Evolutionary conservation across 2,888 invertebrate species (phyloP), one percentile per base, ranked within the genome.

Genomic region (Mythimna ferrago): DNA sequence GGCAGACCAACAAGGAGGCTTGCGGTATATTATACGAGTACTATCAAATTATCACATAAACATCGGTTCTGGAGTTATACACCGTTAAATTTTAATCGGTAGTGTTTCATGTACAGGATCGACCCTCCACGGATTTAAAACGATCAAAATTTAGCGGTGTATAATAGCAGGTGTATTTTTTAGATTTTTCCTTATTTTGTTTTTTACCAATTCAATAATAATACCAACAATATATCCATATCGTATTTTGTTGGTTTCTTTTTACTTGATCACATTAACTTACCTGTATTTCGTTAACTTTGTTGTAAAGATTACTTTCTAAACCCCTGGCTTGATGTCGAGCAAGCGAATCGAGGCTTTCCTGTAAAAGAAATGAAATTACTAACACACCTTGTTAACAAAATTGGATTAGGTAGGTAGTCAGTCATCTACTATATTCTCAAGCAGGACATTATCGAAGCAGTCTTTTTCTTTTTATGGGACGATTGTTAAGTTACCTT

Each of bases 201-300:
- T 21, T 53, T 48, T 41, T 10, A 32, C 9, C 11, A n/a, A n/a
- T n/a, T 1, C 44, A 16, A 14, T 48, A 16, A 14, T 48, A 48
- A 16, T 48, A 48, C 48, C 48, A 16, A 16, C 6, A 16, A 16
- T 5, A 16, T 48, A 16, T 16, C 48, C 48, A 10, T 44, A 19
- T 26, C 21, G 2, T 48, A 32, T 69, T 57, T 53, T 26, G 6
- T n/a, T 48, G 10, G 1, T 7, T 53, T 70, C 0, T 44, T 48
- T 19, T 35, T 32, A 21, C 32, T 21, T 21, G 63, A 4, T 54
- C 9, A 19, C 53, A 51, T 32, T 63, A 41, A 35, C 90, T 88
- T 90, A 96, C 96, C 92, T 96, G 96, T 73, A 99, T 97, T 95
- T 99, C 99, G 93, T 99, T 99, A 87, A 98, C 99, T 97, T 99